Conservation (phyloP, 2,888 invertebrate species). For the Crioceris asparagi region DNA sequence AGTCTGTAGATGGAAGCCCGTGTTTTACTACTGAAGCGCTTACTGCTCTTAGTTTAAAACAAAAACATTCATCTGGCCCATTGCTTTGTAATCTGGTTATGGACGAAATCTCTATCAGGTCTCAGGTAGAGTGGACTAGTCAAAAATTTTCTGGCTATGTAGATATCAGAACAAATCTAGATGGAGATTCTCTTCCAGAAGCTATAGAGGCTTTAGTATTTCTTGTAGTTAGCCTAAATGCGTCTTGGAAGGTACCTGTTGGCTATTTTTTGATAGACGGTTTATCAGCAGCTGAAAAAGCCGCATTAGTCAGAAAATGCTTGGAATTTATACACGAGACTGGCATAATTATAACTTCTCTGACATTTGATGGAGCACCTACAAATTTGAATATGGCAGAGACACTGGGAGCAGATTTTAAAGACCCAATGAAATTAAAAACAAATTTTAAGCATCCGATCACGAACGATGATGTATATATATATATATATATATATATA, state of each 20-base stretch:
- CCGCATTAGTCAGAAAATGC: slow-evolving; percentile 13
- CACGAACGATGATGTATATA: slow-evolving; percentile 5
- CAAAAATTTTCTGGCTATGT: slow-evolving; percentile 15
- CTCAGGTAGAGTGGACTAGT: slow-evolving; percentile 16
- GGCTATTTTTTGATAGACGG: slow-evolving; percentile 20
- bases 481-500: no score
- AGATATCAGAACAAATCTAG: slow-evolving; percentile 16
- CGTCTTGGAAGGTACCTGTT: slow-evolving; percentile 20
- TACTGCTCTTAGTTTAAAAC: slow-evolving; percentile 16
- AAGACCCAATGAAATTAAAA: slow-evolving; percentile 10
- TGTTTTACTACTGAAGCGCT: slow-evolving; percentile 19
- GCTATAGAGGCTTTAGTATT: slow-evolving; percentile 17
- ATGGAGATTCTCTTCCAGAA: slow-evolving; percentile 19
- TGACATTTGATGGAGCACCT: slow-evolving; percentile 19
- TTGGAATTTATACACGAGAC: slow-evolving; percentile 12
- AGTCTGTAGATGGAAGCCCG: slow-evolving; percentile 16
- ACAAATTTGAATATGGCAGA: slow-evolving; percentile 14
- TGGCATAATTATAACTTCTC: slow-evolving; percentile 12
- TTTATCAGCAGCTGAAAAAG: slow-evolving; percentile 14
- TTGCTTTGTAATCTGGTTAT: slow-evolving; percentile 20
- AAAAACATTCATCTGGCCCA: no score
- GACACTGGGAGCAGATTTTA: slow-evolving; percentile 15
- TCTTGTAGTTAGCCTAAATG: slow-evolving; percentile 17
- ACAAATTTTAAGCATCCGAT: slow-evolving; percentile 15
- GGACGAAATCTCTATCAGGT: slow-evolving; percentile 22